These are phyloP conservation scores for Phoeniculus purpureus DNA, from an alignment of 2,797 vertebrate species.

Conservation along the genomic window DNA sequence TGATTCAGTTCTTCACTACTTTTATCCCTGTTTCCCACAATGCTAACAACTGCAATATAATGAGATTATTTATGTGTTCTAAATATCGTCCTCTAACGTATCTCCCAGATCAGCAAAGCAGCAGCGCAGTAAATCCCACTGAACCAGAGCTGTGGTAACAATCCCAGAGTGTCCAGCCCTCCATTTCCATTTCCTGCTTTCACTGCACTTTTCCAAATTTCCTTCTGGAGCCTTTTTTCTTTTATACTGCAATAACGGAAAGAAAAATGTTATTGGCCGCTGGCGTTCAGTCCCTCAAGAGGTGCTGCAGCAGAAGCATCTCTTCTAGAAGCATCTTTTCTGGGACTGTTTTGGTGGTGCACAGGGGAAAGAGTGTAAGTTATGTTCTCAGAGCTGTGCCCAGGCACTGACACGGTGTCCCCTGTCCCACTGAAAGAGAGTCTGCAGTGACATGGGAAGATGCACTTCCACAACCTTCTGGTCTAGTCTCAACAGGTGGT, in stretches of 20 bases:
- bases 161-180: background rate
- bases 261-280: background rate
- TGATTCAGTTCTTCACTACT: conserved; percentile 17
- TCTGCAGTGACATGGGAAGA: background rate
- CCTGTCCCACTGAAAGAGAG: background rate
- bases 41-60: conserved; percentile 22
- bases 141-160: conserved; percentile 42
- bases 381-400: background rate
- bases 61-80: conserved; percentile 56
- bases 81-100: conserved; percentile 39
- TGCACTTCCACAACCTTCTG: background rate
- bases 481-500: background rate
- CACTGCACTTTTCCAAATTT: background rate
- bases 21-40: conserved; percentile 44
- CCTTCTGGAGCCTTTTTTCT: background rate
- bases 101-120: conserved; percentile 35
- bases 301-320: background rate
- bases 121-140: conserved; percentile 34
- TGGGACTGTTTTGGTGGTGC: background rate
- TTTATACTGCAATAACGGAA: background rate
- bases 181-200: conserved; percentile 16
- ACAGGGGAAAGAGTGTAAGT: background rate
- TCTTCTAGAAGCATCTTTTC: background rate
- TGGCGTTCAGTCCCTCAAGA: background rate
- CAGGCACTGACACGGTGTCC: background rate